Conservation (phyloP, 1,140 invertebrate genomes). For the Chlorops oryzae region DNA sequence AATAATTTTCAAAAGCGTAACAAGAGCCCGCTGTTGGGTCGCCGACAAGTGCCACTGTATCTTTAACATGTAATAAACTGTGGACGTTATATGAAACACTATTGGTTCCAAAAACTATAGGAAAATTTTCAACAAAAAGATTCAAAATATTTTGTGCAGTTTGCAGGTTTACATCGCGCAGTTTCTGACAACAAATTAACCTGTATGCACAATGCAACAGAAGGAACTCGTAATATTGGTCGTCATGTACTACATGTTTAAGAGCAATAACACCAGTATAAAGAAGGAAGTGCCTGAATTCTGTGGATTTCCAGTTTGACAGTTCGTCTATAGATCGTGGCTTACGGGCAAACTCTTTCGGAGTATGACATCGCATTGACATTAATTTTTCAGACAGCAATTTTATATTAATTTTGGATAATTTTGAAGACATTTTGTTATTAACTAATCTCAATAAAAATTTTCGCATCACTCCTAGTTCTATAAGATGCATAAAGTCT, state of each 20-base stretch:
- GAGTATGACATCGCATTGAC: too few species aligned
- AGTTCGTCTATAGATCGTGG: not conserved
- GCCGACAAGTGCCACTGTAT: not conserved
- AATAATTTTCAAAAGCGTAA: slow-evolving; percentile 9
- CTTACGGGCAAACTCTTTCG: too few species aligned
- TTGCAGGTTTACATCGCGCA: not conserved
- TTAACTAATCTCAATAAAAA: too few species aligned
- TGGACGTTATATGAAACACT: slow-evolving; percentile 4
- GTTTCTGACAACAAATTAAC: too few species aligned
- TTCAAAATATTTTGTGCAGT: not conserved
- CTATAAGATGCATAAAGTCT: too few species aligned
- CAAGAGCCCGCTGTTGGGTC: not conserved
- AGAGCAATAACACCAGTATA: not conserved
- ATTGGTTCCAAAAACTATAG: not conserved
- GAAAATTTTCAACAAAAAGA: not conserved
- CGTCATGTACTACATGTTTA: not conserved
- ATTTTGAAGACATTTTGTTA: too few species aligned
- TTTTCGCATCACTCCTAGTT: too few species aligned
- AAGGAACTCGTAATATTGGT: slow-evolving; percentile 1
- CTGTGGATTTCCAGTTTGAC: not conserved
- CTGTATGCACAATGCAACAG: not conserved
- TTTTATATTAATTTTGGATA: too few species aligned
- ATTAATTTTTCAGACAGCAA: too few species aligned
- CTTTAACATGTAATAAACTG: slow-evolving; percentile 1
- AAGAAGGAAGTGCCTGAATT: slow-evolving; percentile 1